A percentile compares a stretch with the other conserved stretches of the same genome.
phyloP scores from a whole-genome alignment of 2,113 vertebrate genomes.

The Poicephalus meyeri region DNA sequence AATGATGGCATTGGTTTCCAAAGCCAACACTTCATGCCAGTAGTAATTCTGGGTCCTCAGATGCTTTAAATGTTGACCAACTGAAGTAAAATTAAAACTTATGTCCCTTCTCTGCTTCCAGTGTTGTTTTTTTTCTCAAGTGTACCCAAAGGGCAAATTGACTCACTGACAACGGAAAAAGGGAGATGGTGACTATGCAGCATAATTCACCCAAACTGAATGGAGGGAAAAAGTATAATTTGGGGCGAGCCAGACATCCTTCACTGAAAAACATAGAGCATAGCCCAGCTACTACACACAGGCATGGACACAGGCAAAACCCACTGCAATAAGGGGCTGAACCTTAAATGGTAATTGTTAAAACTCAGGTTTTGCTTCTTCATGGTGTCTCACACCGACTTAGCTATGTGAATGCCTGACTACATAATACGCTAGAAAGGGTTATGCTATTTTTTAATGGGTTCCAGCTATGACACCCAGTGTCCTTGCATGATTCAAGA shows the following conservation, averaged over 20 bases:
- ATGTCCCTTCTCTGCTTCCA: neutral
- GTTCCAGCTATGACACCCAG: neutral
- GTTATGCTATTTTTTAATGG: neutral
- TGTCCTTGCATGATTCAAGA: neutral
- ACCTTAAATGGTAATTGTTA: neutral
- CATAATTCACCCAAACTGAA: neutral
- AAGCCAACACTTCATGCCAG: neutral
- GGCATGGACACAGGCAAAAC: neutral
- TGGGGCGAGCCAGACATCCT: neutral
- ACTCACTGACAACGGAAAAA: neutral
- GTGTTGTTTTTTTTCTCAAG: neutral
- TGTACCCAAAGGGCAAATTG: neutral
- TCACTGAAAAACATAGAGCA: neutral
- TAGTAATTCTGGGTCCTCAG: neutral
- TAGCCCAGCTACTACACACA: neutral
- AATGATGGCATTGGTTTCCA: neutral
- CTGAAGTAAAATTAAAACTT: neutral
- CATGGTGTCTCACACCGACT: neutral
- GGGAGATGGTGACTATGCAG: neutral
- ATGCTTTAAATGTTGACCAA: neutral
- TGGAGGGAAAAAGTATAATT: neutral
- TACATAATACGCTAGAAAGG: neutral
- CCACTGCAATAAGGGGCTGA: neutral
- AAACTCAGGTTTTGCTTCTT: neutral
- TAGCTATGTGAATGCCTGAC: neutral